Base-by-base conservation (phyloP, 2,113 vertebrate genomes). In the Pseudopodoces humilis region DNA sequence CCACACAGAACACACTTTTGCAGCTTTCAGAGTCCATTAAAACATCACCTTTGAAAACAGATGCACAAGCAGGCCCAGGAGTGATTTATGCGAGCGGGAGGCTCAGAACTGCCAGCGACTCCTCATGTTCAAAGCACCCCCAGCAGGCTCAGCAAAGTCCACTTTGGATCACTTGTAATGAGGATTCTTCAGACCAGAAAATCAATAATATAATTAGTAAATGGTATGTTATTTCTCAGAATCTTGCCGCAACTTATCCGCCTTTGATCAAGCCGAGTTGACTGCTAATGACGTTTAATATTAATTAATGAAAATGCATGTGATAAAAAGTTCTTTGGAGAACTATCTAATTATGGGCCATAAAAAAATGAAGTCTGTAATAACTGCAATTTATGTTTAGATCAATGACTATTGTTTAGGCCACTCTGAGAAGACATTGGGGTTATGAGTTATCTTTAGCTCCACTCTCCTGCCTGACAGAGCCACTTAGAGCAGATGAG, bases 131-230 rank as follows among this genome's bases (percentile, higher is more conserved):
- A 97, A 97, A 97, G 97, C 43, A 95, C 90, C 96, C 96, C 97
- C 95, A 81, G 95, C 70, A 33, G 96, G 91, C 90, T 90, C 81
- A 53, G 90, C 59, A 37, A 91, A 81, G 90, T 91, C 97, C 94
- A 79, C 79, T 62, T 47, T 65, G 84, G 39, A 95, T 74, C 70
- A 24, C 71, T 39, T 90, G 84, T 94, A 97, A 97, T 96, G 96
- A 97, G 96, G 97, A 97, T 98, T 98, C 97, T 96, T 97, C 97
- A 97, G 95, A 97, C 97, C 95, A 96, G 96, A 97, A 98, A 97
- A 97, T 98, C 98, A 98, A 98, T 98, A 97, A 95, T 72, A 96
- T 96, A 97, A 98, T 98, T 98, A 98, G 97, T 96, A 98, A 96
- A 97, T 96, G 97, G 96, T 96, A 88, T 80, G 94, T 95, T 97